Evolutionary conservation across 2,888 invertebrate genomes (phyloP).

Genomic region (Eurois occulta): DNA sequence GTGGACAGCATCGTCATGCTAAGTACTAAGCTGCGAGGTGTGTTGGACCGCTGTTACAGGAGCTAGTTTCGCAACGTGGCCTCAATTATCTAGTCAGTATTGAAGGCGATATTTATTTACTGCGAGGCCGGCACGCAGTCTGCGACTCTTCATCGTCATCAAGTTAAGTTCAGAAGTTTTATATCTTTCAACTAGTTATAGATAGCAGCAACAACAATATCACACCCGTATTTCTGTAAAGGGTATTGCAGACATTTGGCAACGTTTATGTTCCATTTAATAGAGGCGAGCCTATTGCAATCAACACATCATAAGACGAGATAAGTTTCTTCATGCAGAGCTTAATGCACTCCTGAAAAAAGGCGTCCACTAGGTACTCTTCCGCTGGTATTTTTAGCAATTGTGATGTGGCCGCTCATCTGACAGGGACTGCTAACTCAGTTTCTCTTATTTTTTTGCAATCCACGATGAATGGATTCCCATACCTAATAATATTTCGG

Average conservation of each 20-base stretch:
- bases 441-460: not conserved
- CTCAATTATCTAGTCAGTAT: slow-evolving; percentile 53
- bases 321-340: not conserved
- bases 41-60: slow-evolving; percentile 6
- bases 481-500: too few relatives aligned
- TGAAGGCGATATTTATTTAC: slow-evolving; percentile 56
- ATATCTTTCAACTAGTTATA: not conserved
- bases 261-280: not conserved
- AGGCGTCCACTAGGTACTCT: not conserved
- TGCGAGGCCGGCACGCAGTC: slow-evolving; percentile 63
- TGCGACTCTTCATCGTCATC: slow-evolving; percentile 47
- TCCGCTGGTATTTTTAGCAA: not conserved
- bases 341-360: not conserved
- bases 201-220: not conserved
- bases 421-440: not conserved
- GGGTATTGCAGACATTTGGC: not conserved
- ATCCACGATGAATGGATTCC: not conserved
- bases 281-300: not conserved
- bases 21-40: not conserved
- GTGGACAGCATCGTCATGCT: too few relatives aligned
- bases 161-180: slow-evolving; percentile 37
- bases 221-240: not conserved
- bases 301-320: not conserved
- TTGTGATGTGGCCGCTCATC: not conserved
- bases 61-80: slow-evolving; percentile 37